phyloP scores from a whole-genome alignment of 2,888 invertebrate species.

The Aplocera efformata region DNA sequence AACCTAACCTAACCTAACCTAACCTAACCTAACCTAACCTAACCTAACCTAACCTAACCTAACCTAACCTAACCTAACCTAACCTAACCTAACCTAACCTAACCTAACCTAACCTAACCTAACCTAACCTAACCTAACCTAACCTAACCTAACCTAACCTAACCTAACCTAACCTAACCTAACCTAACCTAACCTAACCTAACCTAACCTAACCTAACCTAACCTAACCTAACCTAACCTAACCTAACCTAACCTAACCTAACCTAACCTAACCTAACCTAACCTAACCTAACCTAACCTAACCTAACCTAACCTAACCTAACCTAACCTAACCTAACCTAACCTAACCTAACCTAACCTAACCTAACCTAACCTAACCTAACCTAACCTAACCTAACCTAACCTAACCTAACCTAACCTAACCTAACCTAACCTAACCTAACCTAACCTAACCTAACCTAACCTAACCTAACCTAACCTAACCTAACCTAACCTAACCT shows the following conservation, averaged over 20 bases:
- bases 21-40: slow-evolving; percentile 18
- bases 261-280: slow-evolving; percentile 18
- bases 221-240: slow-evolving; percentile 18
- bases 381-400: slow-evolving; percentile 16
- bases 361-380: slow-evolving; percentile 16
- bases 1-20: slow-evolving; percentile 10
- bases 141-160: slow-evolving; percentile 24
- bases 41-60: slow-evolving; percentile 21
- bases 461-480: slow-evolving; percentile 16
- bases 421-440: slow-evolving; percentile 15
- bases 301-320: slow-evolving; percentile 15
- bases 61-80: slow-evolving; percentile 21
- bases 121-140: slow-evolving; percentile 25
- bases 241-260: slow-evolving; percentile 16
- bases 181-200: slow-evolving; percentile 14
- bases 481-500: slow-evolving; percentile 14
- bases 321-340: slow-evolving; percentile 16
- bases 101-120: slow-evolving; percentile 24
- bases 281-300: slow-evolving; percentile 10
- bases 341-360: slow-evolving; percentile 16
- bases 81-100: slow-evolving; percentile 21
- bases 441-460: slow-evolving; percentile 16
- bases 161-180: slow-evolving; percentile 18
- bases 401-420: slow-evolving; percentile 16
- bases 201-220: slow-evolving; percentile 15